A percentile compares a stretch with the other conserved stretches of the same genome.
Evolutionary conservation across 2,113 vertebrate genomes (phyloP).

Genomic region (Psilopsiagon aurifrons): DNA sequence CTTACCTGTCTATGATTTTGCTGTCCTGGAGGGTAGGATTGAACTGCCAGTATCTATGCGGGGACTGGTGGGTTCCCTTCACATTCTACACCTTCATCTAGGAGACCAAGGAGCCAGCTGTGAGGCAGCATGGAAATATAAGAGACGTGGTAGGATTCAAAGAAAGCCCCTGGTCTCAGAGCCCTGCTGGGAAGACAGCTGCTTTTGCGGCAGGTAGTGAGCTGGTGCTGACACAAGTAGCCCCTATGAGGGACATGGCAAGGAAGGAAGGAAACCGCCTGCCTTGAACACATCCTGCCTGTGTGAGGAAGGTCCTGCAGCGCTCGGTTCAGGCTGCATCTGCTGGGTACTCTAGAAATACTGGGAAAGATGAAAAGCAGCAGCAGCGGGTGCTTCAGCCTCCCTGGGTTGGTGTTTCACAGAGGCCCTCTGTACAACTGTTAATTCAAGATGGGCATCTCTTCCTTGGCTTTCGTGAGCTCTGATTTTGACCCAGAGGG

Average conservation of each 20-base stretch:
- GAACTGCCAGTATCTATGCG: neutral
- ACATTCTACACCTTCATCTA: neutral
- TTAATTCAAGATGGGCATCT: neutral
- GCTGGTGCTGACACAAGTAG: neutral
- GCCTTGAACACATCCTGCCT: rapidly evolving
- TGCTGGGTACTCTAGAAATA: neutral
- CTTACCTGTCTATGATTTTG: neutral
- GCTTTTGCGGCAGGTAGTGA: neutral
- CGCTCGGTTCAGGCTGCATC: neutral
- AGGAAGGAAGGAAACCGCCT: neutral
- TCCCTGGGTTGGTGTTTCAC: neutral
- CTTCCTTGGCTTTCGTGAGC: neutral
- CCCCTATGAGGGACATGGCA: neutral
- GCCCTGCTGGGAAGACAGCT: neutral
- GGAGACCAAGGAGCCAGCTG: neutral
- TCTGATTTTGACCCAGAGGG: neutral
- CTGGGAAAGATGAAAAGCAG: neutral
- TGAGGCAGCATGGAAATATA: neutral
- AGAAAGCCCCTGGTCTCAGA: neutral
- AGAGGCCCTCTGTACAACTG: rapidly evolving
- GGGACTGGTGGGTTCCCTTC: neutral
- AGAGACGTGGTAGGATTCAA: neutral
- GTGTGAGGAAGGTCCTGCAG: neutral
- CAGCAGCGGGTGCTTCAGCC: neutral
- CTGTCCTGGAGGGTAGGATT: neutral